Conservation (phyloP, 35 echinoderm and acorn worm species). For the Apostichopus japonicus region DNA sequence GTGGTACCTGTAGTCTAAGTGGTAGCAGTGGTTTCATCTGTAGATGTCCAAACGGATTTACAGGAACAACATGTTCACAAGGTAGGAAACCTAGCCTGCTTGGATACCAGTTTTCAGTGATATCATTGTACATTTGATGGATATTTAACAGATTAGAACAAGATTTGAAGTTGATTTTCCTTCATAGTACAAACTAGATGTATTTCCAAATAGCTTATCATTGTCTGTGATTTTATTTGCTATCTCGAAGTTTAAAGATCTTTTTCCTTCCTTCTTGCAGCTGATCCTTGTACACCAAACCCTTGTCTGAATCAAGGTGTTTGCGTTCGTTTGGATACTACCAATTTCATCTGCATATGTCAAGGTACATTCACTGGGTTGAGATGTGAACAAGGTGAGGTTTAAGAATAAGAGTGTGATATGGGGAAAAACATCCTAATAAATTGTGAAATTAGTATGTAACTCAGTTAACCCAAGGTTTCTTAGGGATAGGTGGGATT, state of each 20-base stretch:
- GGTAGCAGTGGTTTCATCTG: slow-evolving; percentile 36
- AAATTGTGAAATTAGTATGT: too few species aligned
- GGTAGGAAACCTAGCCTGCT: not conserved
- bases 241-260: not conserved
- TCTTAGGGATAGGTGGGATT: too few species aligned
- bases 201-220: too few species aligned
- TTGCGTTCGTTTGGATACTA: not conserved
- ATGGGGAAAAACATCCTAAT: not conserved
- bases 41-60: slow-evolving; percentile 58
- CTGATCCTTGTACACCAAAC: too few species aligned
- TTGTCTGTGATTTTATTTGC: too few species aligned
- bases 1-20: slow-evolving; percentile 52
- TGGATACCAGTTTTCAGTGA: too few species aligned
- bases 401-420: too few species aligned
- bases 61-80: slow-evolving; percentile 59
- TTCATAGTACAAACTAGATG: too few species aligned
- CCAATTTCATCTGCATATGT: not conserved
- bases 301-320: too few species aligned
- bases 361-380: not conserved
- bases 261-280: not conserved
- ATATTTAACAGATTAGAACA: too few species aligned
- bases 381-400: not conserved
- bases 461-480: too few species aligned
- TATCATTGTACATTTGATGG: not conserved
- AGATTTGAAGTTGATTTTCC: too few species aligned